Evolutionary conservation across 2,888 invertebrate species (phyloP), one percentile per base, ranked within the genome.

Genomic region (Caenorhabditis sp.): DNA sequence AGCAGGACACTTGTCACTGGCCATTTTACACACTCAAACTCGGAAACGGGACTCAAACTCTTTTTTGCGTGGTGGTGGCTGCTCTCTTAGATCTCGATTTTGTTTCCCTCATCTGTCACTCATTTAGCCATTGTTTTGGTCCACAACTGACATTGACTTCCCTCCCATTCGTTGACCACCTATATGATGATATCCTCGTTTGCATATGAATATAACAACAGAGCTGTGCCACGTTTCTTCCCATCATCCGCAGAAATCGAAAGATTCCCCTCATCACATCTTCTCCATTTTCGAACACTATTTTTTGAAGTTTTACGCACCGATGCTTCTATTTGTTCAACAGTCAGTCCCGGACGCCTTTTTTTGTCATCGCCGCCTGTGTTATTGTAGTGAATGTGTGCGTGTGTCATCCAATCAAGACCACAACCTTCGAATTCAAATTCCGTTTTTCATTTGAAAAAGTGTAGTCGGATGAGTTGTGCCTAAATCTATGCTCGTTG

Each of bases 1-100:
- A 26, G 44, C 14, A 64, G 70, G 54, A 61, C 76, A 68, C 76
- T 76, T 76, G 76, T 76, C 76, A 76, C 68, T 70, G 51, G 51
- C 41, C 77, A 51, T 77, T 77, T 77, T 77, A 77, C 77, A 77
- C 77, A 80, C 80, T 73, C 70, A 59, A 77, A 77, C 79, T 79
- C 79, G 79, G 56, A 79, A 79, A 80, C 72, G 56, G 54, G 77
- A 28, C 70, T 19, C 66, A 72, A 51, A 68, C 28, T 49, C 68
- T 68, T 44, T 66, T 80, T 75, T 58, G 31, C 31, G 54, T 54
- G 35, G 35, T 38, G 61, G 51, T 51, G 10, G 28, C 28, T 26
- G 58, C 49, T 59, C 51, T 47, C 63, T 69, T 6, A 38, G 54
- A 66, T 66, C 51, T 69, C 28, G n/a, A 31, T 63, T 41, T 56